Evolutionary conservation across 2,888 invertebrate genomes (phyloP).

Genomic region (Thereva nobilitata): DNA sequence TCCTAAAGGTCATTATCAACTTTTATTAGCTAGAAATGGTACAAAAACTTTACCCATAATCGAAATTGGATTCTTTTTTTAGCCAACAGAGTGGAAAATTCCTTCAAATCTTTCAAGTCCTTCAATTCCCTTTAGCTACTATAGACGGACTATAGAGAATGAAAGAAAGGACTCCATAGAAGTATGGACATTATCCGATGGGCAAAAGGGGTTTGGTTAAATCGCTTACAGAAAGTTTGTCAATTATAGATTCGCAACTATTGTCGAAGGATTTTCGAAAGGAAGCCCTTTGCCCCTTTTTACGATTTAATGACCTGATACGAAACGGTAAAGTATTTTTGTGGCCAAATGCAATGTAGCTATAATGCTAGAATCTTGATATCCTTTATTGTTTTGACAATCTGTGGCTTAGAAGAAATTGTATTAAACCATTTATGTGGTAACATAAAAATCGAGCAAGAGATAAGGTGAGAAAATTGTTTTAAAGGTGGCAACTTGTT

Average conservation of each 20-base stretch:
- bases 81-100: slow-evolving; percentile 37
- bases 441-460: no score
- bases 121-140: neutral
- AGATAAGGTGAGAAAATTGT: no score
- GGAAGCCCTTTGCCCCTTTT: neutral
- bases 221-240: slow-evolving; percentile 27
- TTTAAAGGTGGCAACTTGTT: no score
- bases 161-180: neutral
- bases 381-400: no score
- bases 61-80: slow-evolving; percentile 39
- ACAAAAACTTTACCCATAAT: slow-evolving; percentile 39
- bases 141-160: neutral
- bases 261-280: neutral
- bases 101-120: slow-evolving; percentile 1
- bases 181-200: neutral
- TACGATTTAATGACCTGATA: neutral
- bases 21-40: slow-evolving; percentile 32
- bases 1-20: slow-evolving; percentile 36
- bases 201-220: slow-evolving; percentile 13
- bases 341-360: neutral
- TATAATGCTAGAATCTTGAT: no score
- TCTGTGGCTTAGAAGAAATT: no score
- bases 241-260: slow-evolving; percentile 27
- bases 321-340: neutral
- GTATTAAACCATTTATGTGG: no score